These are phyloP conservation scores for Lynx canadensis DNA, from an alignment of 2,113 vertebrate genomes.

Conservation along the genomic window DNA sequence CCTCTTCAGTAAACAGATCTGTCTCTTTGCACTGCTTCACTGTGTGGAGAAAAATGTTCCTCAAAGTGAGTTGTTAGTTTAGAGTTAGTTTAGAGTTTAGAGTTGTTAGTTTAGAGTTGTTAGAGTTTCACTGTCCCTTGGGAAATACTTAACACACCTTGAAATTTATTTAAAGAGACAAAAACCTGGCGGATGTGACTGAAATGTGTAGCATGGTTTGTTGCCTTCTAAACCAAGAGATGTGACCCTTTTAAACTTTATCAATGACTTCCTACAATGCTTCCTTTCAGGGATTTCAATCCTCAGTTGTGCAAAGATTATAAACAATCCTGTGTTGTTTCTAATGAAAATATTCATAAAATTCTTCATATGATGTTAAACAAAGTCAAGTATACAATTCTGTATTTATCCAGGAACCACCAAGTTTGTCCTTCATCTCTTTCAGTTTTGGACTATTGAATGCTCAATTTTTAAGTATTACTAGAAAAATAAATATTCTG, in stretches of 20 bases:
- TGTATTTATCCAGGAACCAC: slow-evolving; percentile 31
- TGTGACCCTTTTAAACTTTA: neutral
- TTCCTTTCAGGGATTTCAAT: neutral
- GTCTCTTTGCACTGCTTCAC: neutral
- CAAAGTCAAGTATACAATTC: slow-evolving; percentile 23
- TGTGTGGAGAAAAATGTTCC: neutral
- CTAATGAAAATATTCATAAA: slow-evolving; percentile 44
- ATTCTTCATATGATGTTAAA: neutral
- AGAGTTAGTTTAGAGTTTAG: neutral
- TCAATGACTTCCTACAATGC: neutral
- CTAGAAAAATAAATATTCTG: slow-evolving; percentile 55
- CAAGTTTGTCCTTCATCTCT: slow-evolving; percentile 45
- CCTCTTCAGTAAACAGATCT: slow-evolving; percentile 36
- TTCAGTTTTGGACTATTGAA: slow-evolving; percentile 46
- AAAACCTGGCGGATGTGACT: slow-evolving; percentile 56
- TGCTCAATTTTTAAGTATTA: slow-evolving; percentile 65
- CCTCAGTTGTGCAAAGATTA: slow-evolving; percentile 39
- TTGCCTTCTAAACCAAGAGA: slow-evolving; percentile 39
- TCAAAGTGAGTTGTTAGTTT: neutral
- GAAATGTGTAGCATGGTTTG: neutral
- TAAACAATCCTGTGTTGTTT: slow-evolving; percentile 32
- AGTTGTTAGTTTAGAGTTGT: too few species aligned
- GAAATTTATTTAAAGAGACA: slow-evolving; percentile 82
- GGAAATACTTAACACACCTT: slow-evolving; percentile 82
- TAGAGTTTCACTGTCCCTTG: slow-evolving; percentile 80